A percentile compares a stretch with the other conserved stretches of the same genome.
These are phyloP conservation scores for Dorcus hopei DNA, from an alignment of 2,888 invertebrate genomes.

Conservation along the genomic window DNA sequence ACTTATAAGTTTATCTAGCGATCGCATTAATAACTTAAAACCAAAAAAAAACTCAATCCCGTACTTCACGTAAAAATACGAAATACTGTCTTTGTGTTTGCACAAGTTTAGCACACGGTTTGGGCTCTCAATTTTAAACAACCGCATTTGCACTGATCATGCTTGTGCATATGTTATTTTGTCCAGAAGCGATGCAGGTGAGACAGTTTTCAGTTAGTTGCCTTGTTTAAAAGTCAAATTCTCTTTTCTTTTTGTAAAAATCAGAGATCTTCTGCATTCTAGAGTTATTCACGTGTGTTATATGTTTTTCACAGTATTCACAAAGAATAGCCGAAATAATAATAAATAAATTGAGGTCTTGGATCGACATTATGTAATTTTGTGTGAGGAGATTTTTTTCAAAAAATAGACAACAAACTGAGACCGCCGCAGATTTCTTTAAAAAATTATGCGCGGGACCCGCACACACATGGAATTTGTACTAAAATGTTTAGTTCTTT, in stretches of 20 bases:
- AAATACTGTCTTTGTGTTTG: conserved; percentile 29
- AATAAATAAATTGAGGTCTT: conserved; percentile 11
- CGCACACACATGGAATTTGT: conserved; percentile 13
- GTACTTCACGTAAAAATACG: conserved; percentile 26
- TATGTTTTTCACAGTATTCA: conserved; percentile 27
- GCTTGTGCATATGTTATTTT: conserved; percentile 24
- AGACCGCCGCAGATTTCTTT: conserved; percentile 15
- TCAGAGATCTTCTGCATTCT: conserved; percentile 15
- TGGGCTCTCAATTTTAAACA: conserved; percentile 26
- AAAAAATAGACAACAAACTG: conserved; percentile 8
- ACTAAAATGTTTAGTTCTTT: conserved; percentile 17
- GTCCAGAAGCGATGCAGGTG: conserved; percentile 29
- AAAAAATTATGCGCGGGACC: conserved; percentile 15
- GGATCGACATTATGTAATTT: conserved; percentile 15
- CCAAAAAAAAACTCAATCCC: conserved; percentile 18
- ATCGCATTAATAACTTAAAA: conserved; percentile 29
- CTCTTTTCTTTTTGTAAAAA: conserved; percentile 10
- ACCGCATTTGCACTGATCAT: conserved; percentile 24
- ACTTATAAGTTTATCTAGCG: conserved; percentile 30
- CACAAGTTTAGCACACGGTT: conserved; percentile 29
- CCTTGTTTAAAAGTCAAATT: conserved; percentile 23
- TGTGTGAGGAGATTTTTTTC: conserved; percentile 12
- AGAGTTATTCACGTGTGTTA: conserved; percentile 19
- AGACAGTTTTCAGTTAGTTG: conserved; percentile 25
- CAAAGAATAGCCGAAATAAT: conserved; percentile 16